Conservation (phyloP, 2,888 invertebrate species). For the Sinodicranocentrus sp. region DNA sequence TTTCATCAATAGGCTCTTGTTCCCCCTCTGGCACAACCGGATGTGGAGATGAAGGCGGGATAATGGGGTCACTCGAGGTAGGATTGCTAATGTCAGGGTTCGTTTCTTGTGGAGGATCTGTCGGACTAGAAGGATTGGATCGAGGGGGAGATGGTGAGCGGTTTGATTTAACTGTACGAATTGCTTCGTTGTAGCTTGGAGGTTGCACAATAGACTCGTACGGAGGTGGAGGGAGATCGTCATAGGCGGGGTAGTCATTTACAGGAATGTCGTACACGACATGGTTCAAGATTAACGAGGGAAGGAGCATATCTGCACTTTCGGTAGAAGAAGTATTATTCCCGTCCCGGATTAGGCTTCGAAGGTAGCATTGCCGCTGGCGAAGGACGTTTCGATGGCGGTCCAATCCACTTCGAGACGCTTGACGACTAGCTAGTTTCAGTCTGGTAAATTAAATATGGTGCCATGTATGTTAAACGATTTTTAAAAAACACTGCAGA, state of each 20-base stretch:
- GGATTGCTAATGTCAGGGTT: no score
- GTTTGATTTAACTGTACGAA: constrained; percentile 17
- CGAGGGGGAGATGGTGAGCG: not conserved
- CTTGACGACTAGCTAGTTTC: constrained; percentile 45
- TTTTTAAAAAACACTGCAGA: not conserved
- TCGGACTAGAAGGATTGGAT: not conserved
- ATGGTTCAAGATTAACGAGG: constrained; percentile 48
- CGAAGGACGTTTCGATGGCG: constrained; percentile 32
- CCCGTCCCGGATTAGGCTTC: constrained; percentile 33
- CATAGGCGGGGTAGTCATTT: constrained; percentile 37
- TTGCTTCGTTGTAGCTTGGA: constrained; percentile 63
- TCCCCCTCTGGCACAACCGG: not conserved
- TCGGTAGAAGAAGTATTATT: not conserved
- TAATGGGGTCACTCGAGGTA: no score
- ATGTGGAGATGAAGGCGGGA: constrained; percentile 6
- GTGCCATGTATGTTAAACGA: no score
- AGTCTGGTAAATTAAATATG: constrained; percentile 31
- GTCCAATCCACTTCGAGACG: constrained; percentile 34
- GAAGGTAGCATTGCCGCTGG: constrained; percentile 46
- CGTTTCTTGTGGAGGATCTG: not conserved
- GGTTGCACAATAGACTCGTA: constrained; percentile 66
- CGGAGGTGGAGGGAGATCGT: constrained; percentile 66
- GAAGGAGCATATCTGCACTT: constrained; percentile 27
- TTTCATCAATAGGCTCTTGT: no score
- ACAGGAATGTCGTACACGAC: constrained; percentile 65